Percentiles rank a stretch among this genome's conserved stretches.
Conservation (phyloP, 2,113 vertebrate genomes). For the Bucco capensis region DNA sequence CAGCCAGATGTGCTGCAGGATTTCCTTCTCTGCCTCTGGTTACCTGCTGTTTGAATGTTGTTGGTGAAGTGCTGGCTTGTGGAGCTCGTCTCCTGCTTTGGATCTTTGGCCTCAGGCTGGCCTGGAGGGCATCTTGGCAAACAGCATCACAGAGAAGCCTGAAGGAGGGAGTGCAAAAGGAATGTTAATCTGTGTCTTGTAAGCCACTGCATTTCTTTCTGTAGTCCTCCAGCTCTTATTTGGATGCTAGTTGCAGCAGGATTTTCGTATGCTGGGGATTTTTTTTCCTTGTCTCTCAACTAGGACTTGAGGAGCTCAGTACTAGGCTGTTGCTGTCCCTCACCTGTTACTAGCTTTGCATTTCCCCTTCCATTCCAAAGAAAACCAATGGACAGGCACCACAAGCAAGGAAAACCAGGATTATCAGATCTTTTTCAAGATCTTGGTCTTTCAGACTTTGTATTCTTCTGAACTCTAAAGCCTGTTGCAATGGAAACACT, state of each 20-base stretch:
- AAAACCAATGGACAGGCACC: neutral
- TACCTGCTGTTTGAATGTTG: neutral
- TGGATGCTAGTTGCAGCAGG: neutral
- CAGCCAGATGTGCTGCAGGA: neutral
- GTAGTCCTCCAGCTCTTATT: neutral
- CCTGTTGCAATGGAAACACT: neutral
- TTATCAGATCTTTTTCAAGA: neutral
- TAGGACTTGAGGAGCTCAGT: neutral
- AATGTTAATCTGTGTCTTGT: neutral
- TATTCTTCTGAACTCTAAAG: neutral
- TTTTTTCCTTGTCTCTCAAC: neutral
- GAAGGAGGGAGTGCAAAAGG: neutral
- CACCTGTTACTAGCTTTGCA: neutral
- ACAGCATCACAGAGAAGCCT: neutral
- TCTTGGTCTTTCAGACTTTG: neutral
- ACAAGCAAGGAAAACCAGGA: neutral
- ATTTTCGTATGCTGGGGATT: neutral
- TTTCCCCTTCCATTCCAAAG: neutral
- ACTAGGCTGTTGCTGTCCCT: neutral
- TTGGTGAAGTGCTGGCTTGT: neutral
- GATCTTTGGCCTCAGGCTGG: neutral
- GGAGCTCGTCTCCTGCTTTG: neutral
- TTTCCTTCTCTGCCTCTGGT: neutral
- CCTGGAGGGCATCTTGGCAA: neutral
- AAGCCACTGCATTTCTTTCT: neutral